Conservation (phyloP, 2,113 vertebrate species). For the Lepus timidus region DNA sequence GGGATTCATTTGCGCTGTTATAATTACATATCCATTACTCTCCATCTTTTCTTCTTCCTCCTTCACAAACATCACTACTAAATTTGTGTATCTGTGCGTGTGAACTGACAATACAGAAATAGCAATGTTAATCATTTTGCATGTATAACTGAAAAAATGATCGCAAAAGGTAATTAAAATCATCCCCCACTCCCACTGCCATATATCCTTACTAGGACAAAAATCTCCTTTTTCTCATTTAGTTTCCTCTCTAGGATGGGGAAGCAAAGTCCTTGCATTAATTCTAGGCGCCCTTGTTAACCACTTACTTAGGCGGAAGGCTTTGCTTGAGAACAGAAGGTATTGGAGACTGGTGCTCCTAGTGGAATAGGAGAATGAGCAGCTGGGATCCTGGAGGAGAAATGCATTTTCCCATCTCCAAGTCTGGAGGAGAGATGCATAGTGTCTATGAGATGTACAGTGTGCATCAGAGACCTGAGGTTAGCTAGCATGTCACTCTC, state of each 20-base stretch:
- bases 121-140: not conserved
- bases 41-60: not conserved
- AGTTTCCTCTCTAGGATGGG: not conserved
- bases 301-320: not conserved
- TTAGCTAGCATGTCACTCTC: not conserved
- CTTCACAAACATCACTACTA: not conserved
- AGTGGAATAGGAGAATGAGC: not conserved
- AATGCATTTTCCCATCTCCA: not conserved
- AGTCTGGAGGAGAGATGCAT: not conserved
- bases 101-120: not conserved
- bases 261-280: conserved; percentile 47
- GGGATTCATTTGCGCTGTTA: not conserved
- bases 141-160: not conserved
- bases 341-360: not conserved
- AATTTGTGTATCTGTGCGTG: not conserved
- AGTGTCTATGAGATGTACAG: too few relatives aligned
- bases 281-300: not conserved
- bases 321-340: not conserved
- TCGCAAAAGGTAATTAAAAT: not conserved
- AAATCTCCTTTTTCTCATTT: not conserved
- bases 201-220: not conserved
- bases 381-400: not conserved
- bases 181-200: not conserved
- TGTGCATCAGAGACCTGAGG: not conserved
- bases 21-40: not conserved